Evolutionary conservation across 2,113 vertebrate genomes (phyloP).

Genomic region (Opisthocomus hoazin): DNA sequence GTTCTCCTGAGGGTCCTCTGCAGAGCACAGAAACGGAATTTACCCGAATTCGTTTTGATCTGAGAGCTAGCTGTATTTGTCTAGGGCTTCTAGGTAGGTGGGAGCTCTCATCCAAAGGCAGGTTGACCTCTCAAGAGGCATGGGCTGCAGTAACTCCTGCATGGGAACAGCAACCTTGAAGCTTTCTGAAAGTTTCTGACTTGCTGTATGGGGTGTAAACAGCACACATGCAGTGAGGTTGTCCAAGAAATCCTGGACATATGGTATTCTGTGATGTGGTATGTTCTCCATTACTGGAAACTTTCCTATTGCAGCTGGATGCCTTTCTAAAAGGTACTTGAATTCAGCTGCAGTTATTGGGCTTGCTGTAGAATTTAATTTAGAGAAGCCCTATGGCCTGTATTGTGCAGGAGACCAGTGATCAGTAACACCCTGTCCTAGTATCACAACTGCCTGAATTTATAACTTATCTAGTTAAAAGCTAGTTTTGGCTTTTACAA

Average conservation of each 20-base stretch:
- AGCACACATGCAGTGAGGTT: background rate
- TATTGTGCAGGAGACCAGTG: background rate
- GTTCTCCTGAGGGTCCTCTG: background rate
- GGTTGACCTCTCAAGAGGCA: background rate
- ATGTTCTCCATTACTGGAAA: background rate
- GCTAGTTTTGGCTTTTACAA: background rate
- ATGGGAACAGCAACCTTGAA: background rate
- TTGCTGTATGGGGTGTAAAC: background rate
- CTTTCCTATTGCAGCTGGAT: background rate
- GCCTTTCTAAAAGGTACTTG: background rate
- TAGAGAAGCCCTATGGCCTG: background rate
- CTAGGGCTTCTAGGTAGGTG: background rate
- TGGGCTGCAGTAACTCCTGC: background rate
- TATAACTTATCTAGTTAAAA: background rate
- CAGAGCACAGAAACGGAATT: background rate
- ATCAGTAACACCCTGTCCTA: background rate
- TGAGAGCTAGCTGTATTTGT: background rate
- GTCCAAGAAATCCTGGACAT: conserved; percentile 7
- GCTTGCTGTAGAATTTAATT: conserved; percentile 8
- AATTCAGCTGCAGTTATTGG: background rate
- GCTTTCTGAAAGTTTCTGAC: background rate
- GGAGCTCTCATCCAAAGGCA: background rate
- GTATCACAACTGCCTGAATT: background rate
- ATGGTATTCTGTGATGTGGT: background rate
- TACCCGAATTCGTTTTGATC: background rate